Base-by-base conservation (phyloP, 2,113 vertebrate species). In the Chrysochloris asiatica region DNA sequence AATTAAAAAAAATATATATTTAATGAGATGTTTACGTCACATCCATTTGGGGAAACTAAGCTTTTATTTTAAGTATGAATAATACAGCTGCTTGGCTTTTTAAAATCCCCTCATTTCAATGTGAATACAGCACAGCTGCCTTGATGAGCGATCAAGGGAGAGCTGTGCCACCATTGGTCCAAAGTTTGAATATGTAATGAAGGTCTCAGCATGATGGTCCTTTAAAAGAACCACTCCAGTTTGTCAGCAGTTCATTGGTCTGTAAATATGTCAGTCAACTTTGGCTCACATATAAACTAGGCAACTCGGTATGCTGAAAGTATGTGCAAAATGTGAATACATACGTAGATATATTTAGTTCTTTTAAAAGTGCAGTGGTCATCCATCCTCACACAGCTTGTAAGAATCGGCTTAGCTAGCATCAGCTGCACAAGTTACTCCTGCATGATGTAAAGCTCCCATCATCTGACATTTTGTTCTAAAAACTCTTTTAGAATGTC, bases 401-500 rank as follows among this genome's bases (percentile, higher is more conserved):
- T 75, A 79, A 78, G 93, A 96, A 95, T 83, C 11, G 94, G 94
- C 96, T 95, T 92, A 91, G 95, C 90, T 96, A 94, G 95, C 96
- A 92, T 96, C 96, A 95, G 95, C 90, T 95, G 92, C 93, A 77
- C 92, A 79, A 95, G 92, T 81, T 85, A 85, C 95, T 92, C 93
- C 91, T 72, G 92, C 83, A 72, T 91, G 94, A 96, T 95, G 92
- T 56, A 92, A 93, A 96, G 93, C 86, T 47, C 91, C 71, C 90
- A 92, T 95, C 96, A 94, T 88, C 94, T 97, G 95, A 96, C 95
- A 97, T 95, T 96, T 97, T 91, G 86, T 96, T 94, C 96, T 96
- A 96, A 96, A 96, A 97, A 96, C 96, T 96, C 93, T 89, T 97
- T 96, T 96, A 96, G 96, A 97, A 97, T 96, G 96, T 96, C 96